Conservation (phyloP, 2,888 invertebrate genomes). For the Parnassius orleans region DNA sequence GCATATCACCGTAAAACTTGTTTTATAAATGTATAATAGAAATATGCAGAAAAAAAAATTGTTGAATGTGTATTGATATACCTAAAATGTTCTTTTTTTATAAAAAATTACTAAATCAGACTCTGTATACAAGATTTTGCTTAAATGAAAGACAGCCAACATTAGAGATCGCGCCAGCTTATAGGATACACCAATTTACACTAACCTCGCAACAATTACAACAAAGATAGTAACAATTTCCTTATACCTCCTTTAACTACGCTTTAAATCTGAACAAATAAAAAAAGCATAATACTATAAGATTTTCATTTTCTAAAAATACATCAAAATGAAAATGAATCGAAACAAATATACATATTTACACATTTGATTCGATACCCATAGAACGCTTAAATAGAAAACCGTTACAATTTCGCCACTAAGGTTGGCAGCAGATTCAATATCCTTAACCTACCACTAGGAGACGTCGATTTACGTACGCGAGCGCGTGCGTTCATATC, state of each 20-base stretch:
- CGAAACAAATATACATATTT: constrained; percentile 68
- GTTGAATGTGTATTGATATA: constrained; percentile 20
- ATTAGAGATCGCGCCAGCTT: constrained; percentile 14
- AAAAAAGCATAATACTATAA: constrained; percentile 67
- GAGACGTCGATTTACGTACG: constrained; percentile 32
- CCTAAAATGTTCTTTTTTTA: constrained; percentile 7
- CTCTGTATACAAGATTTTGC: constrained; percentile 23
- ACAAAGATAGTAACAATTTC: constrained; percentile 63
- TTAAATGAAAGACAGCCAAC: constrained; percentile 24
- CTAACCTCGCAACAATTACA: constrained; percentile 58
- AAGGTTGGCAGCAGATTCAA: constrained; percentile 47
- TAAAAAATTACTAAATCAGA: constrained; percentile 23
- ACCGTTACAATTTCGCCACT: constrained; percentile 46
- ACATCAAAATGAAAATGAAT: constrained; percentile 66
- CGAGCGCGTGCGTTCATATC: constrained; percentile 62
- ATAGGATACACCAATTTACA: constrained; percentile 47
- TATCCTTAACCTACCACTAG: constrained; percentile 67
- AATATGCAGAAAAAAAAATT: constrained; percentile 24
- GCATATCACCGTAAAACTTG: constrained; percentile 77
- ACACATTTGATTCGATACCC: constrained; percentile 66
- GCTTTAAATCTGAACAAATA: constrained; percentile 64
- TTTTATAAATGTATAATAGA: constrained; percentile 29
- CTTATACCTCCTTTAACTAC: constrained; percentile 54
- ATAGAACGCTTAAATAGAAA: constrained; percentile 62
- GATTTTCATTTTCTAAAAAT: constrained; percentile 66